phyloP scores from a whole-genome alignment of 2,797 vertebrate genomes.

The Fundulus diaphanus region DNA sequence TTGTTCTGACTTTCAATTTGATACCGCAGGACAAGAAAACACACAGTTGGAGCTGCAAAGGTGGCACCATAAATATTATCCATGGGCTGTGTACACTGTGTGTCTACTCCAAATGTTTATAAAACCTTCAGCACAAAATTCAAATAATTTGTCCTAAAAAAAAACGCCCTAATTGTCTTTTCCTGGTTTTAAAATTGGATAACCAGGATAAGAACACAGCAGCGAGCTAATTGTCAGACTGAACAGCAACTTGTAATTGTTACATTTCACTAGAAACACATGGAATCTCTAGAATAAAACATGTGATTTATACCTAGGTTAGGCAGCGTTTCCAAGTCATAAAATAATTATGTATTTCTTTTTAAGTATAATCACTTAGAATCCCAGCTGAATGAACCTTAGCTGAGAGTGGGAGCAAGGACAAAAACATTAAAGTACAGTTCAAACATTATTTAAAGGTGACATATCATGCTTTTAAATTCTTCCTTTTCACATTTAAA shows the following conservation, averaged over 20 bases:
- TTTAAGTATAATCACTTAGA: too few relatives aligned
- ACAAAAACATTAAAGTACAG: too few relatives aligned
- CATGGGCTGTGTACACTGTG: background rate
- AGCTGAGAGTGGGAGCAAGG: too few relatives aligned
- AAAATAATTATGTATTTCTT: too few relatives aligned
- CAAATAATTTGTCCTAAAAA: background rate
- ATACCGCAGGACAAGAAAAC: conserved; percentile 34
- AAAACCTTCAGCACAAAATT: background rate
- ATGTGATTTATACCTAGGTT: background rate
- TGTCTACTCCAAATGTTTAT: conserved; percentile 16
- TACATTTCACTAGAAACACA: too few relatives aligned
- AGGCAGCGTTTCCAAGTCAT: background rate
- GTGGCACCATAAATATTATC: conserved; percentile 30
- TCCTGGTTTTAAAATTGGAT: conserved; percentile 1
- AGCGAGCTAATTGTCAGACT: too few relatives aligned
- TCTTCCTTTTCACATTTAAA: too few relatives aligned
- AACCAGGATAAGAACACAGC: background rate
- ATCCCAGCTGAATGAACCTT: too few relatives aligned
- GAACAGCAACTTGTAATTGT: too few relatives aligned
- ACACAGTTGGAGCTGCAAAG: conserved; percentile 22
- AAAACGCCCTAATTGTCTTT: background rate
- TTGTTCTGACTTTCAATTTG: conserved; percentile 26
- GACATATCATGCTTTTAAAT: too few relatives aligned
- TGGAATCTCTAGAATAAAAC: background rate
- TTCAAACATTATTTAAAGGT: too few relatives aligned